These are phyloP conservation scores for Tenualosa ilisha DNA, from an alignment of 2,797 vertebrate genomes.

Conservation along the genomic window DNA sequence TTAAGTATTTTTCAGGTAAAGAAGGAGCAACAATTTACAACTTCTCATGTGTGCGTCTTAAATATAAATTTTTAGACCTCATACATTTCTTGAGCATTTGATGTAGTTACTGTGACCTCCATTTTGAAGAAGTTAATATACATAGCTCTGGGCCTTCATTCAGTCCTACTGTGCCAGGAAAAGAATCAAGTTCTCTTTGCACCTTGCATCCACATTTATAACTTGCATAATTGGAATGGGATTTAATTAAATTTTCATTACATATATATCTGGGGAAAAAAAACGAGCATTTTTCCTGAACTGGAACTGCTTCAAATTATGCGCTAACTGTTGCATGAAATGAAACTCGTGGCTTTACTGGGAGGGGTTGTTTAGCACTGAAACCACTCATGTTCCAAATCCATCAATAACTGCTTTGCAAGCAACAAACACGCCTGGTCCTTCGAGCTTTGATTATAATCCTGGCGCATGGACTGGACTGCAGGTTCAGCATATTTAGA, in stretches of 20 bases:
- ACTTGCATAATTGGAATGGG: slow-evolving; percentile 67
- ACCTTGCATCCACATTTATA: slow-evolving; percentile 20
- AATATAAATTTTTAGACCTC: background rate
- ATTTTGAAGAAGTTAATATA: background rate
- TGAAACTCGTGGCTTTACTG: slow-evolving; percentile 43
- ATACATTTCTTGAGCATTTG: background rate
- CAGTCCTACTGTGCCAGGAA: background rate
- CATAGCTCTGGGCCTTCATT: background rate
- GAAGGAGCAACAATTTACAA: background rate
- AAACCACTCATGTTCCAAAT: slow-evolving; percentile 18
- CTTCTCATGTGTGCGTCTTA: background rate
- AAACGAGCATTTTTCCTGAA: slow-evolving; percentile 28
- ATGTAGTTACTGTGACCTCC: background rate
- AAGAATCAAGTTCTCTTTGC: background rate
- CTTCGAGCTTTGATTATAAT: background rate
- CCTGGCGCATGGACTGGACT: background rate
- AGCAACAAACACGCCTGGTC: slow-evolving; percentile 13
- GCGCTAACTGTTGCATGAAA: slow-evolving; percentile 60
- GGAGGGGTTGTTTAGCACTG: slow-evolving; percentile 37
- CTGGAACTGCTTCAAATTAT: slow-evolving; percentile 47
- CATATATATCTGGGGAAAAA: slow-evolving; percentile 51
- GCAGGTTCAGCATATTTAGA: background rate
- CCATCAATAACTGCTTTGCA: slow-evolving; percentile 19
- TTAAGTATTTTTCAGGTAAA: background rate
- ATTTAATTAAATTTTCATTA: slow-evolving; percentile 68